phyloP scores from a whole-genome alignment of 1,140 invertebrate species.

The Aphaenogaster ashmeadi region DNA sequence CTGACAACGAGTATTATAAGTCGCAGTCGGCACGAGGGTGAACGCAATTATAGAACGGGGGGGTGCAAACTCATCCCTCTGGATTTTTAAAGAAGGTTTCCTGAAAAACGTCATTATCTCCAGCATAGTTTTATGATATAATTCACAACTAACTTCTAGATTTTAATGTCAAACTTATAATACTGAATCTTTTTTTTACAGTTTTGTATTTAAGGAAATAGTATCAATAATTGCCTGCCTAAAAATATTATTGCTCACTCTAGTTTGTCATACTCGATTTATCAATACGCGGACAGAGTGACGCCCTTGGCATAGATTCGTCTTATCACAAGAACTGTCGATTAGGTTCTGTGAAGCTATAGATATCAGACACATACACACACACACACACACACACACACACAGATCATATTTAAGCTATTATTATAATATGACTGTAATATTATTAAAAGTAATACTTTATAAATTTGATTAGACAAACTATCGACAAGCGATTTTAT shows the following conservation, averaged over 20 bases:
- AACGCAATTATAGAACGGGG: background rate
- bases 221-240: background rate
- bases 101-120: background rate
- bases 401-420: background rate
- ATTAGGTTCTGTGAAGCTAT: background rate
- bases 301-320: conserved; percentile 50
- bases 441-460: background rate
- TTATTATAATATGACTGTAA: background rate
- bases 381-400: too few species aligned
- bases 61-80: background rate
- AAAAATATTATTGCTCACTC: conserved; percentile 3
- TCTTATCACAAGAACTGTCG: conserved; percentile 32
- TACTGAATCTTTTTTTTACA: background rate
- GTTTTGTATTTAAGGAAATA: background rate
- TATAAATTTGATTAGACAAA: background rate
- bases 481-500: background rate
- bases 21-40: background rate
- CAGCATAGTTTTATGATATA: background rate
- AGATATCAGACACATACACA: background rate
- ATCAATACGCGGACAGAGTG: conserved; percentile 18
- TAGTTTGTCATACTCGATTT: conserved; percentile 19
- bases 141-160: background rate
- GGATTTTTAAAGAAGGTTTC: background rate
- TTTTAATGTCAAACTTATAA: background rate
- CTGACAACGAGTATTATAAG: conserved; percentile 7